A percentile compares a stretch with the other conserved stretches of the same genome.
Evolutionary conservation across 2,113 vertebrate species (phyloP).

Genomic region (Xenopus tropicalis): UCB_Xtro_10.0 CM004443.2:45698501-45699000

Average conservation of each 20-base stretch:
- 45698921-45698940: conserved; percentile 34
- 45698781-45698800: conserved; percentile 21
- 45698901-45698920: conserved; percentile 34
- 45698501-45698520: too few relatives aligned
- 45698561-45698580: too few relatives aligned
- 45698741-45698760: conserved; percentile 6
- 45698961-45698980: conserved; percentile 37
- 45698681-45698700: conserved; percentile 6
- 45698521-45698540: too few relatives aligned
- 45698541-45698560: too few relatives aligned
- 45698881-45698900: conserved; percentile 30
- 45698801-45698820: conserved; percentile 16
- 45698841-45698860: conserved; percentile 41
- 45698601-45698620: too few relatives aligned
- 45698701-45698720: too few relatives aligned
- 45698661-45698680: conserved; percentile 1
- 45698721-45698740: background rate
- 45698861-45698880: conserved; percentile 37
- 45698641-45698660: background rate
- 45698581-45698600: too few relatives aligned
- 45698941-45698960: conserved; percentile 37
- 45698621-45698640: too few relatives aligned
- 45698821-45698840: conserved; percentile 31
- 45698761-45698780: conserved; percentile 11
- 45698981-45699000: conserved; percentile 43